Conservation (phyloP, 2,888 invertebrate species). For the Drosophila cognata region DNA sequence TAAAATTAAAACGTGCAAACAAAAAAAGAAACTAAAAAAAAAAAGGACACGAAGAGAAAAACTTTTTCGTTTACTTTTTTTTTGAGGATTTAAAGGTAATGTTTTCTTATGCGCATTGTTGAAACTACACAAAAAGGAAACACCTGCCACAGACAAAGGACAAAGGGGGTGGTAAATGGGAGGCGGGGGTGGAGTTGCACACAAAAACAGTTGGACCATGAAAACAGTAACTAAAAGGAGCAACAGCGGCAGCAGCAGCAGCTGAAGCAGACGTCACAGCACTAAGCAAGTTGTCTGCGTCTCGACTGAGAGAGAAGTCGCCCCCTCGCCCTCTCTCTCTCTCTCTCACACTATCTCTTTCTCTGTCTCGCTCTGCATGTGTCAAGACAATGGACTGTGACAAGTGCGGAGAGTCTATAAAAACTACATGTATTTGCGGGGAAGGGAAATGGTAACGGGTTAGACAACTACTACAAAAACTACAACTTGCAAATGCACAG, state of each 20-base stretch:
- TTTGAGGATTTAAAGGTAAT: slow-evolving; percentile 49
- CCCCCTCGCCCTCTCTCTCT: background rate
- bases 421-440: slow-evolving; percentile 56
- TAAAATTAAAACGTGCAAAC: slow-evolving; percentile 56
- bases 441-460: background rate
- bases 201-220: slow-evolving; percentile 59
- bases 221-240: slow-evolving; percentile 64
- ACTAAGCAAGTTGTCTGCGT: slow-evolving; percentile 53
- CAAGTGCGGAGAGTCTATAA: slow-evolving; percentile 75
- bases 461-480: slow-evolving; percentile 48
- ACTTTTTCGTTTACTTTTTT: slow-evolving; percentile 23
- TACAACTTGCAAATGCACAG: slow-evolving; percentile 79
- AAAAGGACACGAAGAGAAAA: slow-evolving; percentile 8
- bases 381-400: slow-evolving; percentile 75
- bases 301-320: background rate
- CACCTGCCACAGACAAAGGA: slow-evolving; percentile 51
- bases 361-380: slow-evolving; percentile 7
- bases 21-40: slow-evolving; percentile 4
- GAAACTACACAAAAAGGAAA: slow-evolving; percentile 47
- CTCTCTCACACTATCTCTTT: background rate
- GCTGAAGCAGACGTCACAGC: slow-evolving; percentile 42
- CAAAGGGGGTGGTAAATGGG: background rate
- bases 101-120: slow-evolving; percentile 56
- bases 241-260: slow-evolving; percentile 35
- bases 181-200: background rate